These are phyloP conservation scores for Dasyurus viverrinus DNA, from an alignment of 2,113 vertebrate genomes.

Conservation along the genomic window DNA sequence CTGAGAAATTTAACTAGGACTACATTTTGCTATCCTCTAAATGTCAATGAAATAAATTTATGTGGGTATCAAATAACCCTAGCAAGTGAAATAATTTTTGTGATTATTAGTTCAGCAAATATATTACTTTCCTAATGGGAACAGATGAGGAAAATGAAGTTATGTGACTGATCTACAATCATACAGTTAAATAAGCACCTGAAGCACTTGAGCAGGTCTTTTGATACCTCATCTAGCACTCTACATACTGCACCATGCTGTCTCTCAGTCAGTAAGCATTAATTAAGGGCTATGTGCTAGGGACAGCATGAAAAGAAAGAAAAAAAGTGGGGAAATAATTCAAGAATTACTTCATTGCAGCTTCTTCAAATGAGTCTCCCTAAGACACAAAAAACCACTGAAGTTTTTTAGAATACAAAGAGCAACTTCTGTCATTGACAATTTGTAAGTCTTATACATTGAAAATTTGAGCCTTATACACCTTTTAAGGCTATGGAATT, in stretches of 20 bases:
- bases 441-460: neutral
- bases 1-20: slow-evolving; percentile 53
- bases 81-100: neutral
- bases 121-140: neutral
- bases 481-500: neutral
- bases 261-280: neutral
- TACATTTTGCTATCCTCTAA: slow-evolving; percentile 63
- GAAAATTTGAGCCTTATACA: neutral
- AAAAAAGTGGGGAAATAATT: neutral
- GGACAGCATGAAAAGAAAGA: neutral
- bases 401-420: neutral
- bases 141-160: neutral
- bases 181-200: neutral
- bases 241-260: neutral
- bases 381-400: neutral
- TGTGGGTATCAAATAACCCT: slow-evolving; percentile 22
- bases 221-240: neutral
- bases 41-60: slow-evolving; percentile 66
- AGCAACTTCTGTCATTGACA: neutral
- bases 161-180: neutral
- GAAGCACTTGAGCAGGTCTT: neutral
- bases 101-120: neutral
- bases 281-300: neutral
- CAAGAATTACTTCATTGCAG: neutral
- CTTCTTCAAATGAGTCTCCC: neutral